phyloP scores from a whole-genome alignment of 2,888 invertebrate species.

The Plagiodera versicolora region DNA sequence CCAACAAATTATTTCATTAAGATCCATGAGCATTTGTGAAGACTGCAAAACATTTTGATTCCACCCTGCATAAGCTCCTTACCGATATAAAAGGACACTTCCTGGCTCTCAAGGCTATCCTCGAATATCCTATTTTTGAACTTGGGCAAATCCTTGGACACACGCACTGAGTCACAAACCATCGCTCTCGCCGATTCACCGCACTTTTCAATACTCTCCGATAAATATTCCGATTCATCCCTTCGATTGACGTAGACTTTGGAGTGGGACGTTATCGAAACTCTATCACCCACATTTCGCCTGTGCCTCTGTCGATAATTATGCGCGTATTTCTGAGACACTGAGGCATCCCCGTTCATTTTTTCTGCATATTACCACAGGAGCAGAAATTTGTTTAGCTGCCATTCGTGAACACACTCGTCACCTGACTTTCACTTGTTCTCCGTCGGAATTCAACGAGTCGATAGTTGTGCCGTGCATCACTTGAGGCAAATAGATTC shows the following conservation, averaged over 20 bases:
- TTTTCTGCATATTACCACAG: not conserved
- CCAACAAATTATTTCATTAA: too few species aligned
- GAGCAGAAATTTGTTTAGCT: slow-evolving; percentile 12
- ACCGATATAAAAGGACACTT: slow-evolving; percentile 52
- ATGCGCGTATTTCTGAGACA: slow-evolving; percentile 15
- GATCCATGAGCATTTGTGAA: too few species aligned
- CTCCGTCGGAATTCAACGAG: not conserved
- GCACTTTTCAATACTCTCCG: slow-evolving; percentile 19
- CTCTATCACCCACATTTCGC: slow-evolving; percentile 64
- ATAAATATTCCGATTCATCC: slow-evolving; percentile 33
- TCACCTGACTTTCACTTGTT: slow-evolving; percentile 23
- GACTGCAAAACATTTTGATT: too few species aligned
- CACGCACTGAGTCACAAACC: slow-evolving; percentile 35
- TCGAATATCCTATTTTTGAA: slow-evolving; percentile 47
- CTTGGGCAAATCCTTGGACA: slow-evolving; percentile 43
- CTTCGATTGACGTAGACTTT: slow-evolving; percentile 56
- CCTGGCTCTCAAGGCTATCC: slow-evolving; percentile 50
- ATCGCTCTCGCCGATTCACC: slow-evolving; percentile 30
- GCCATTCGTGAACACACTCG: slow-evolving; percentile 10
- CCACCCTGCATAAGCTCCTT: too few species aligned
- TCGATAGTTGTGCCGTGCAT: not conserved
- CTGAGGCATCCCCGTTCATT: slow-evolving; percentile 18
- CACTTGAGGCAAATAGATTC: too few species aligned
- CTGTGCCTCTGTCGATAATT: slow-evolving; percentile 48
- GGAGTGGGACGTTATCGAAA: slow-evolving; percentile 62